These are phyloP conservation scores for Philonicus albiceps DNA, from an alignment of 2,888 invertebrate species.

Conservation along the genomic window DNA sequence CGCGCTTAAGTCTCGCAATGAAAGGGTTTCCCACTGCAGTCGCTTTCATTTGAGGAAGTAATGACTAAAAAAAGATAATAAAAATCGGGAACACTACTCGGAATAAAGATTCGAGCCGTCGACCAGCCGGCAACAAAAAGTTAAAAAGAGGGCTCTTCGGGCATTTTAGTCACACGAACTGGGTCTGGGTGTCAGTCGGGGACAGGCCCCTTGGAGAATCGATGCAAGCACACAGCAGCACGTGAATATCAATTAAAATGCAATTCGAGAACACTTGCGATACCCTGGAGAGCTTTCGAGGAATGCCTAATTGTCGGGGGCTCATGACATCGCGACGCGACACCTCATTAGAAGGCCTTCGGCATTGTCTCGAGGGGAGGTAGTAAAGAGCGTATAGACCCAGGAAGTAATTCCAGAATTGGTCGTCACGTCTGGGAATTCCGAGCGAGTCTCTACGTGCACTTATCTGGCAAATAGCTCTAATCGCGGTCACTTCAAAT, in stretches of 20 bases:
- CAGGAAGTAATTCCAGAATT: background rate
- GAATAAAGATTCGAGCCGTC: background rate
- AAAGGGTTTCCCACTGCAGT: slow-evolving; percentile 1
- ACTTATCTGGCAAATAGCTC: background rate
- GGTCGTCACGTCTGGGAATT: background rate
- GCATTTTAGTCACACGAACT: slow-evolving; percentile 21
- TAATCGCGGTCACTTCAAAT: background rate
- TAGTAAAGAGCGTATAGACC: background rate
- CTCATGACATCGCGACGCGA: background rate
- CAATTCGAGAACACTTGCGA: slow-evolving; percentile 4
- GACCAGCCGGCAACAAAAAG: background rate
- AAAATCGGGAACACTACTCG: background rate
- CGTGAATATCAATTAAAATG: slow-evolving; percentile 1
- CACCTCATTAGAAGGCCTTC: background rate
- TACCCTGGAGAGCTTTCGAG: slow-evolving; percentile 3
- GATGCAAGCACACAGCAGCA: background rate
- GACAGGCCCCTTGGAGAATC: background rate
- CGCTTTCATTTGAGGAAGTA: background rate
- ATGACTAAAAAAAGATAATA: background rate
- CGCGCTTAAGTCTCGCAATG: background rate
- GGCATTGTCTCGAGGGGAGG: background rate
- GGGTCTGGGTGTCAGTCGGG: slow-evolving; percentile 9
- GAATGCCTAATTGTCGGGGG: slow-evolving; percentile 6
- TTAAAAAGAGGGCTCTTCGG: background rate
- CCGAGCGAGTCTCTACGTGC: background rate